These are phyloP conservation scores for Copsychus sechellarum DNA, from an alignment of 2,113 vertebrate genomes.

Conservation along the genomic window DNA sequence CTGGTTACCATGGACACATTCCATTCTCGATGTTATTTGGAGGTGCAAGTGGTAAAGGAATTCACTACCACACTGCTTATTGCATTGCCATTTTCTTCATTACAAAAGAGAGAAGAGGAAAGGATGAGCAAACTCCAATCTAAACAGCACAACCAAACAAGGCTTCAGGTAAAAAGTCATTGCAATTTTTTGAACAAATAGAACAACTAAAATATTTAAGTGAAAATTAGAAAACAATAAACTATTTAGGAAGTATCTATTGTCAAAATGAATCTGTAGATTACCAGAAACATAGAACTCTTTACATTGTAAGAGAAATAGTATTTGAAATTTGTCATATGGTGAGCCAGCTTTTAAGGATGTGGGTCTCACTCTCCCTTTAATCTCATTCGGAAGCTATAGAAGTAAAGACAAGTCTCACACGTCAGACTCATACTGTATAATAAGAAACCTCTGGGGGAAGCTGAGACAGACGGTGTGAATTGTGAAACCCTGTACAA, in stretches of 20 bases:
- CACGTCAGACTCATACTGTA: not conserved
- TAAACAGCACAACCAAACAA: not conserved
- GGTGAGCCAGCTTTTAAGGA: not conserved
- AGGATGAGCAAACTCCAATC: not conserved
- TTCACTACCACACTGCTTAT: not conserved
- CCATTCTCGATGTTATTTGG: not conserved
- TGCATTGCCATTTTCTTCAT: not conserved
- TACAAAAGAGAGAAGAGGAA: not conserved
- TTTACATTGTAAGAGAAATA: not conserved
- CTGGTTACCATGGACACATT: conserved; percentile 10
- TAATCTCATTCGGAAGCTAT: not conserved
- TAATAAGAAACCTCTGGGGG: not conserved
- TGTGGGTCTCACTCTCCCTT: not conserved
- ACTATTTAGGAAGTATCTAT: not conserved
- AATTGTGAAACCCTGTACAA: not conserved
- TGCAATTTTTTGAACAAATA: not conserved
- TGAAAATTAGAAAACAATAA: not conserved
- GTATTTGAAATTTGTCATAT: not conserved
- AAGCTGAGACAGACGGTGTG: not conserved
- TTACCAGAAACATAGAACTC: not conserved
- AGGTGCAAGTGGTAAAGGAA: not conserved
- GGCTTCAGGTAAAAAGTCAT: not conserved
- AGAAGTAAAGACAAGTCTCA: not conserved
- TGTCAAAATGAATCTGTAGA: not conserved
- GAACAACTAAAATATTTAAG: not conserved